Evolutionary conservation across 2,888 invertebrate species (phyloP).

Genomic region (Caenorhabditis auriculariae): DNA sequence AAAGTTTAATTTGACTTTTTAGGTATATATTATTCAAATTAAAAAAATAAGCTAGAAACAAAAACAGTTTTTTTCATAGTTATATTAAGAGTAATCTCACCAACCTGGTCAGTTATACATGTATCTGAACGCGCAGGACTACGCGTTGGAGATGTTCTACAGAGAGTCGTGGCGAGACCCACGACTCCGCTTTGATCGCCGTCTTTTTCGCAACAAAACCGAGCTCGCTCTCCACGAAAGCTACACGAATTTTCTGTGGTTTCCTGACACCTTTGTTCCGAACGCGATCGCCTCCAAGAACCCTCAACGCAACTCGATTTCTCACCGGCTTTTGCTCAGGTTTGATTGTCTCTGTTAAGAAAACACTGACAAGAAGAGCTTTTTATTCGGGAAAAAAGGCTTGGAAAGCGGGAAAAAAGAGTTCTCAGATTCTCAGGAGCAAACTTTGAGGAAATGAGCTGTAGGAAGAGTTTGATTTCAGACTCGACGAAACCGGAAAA

Average conservation of each 20-base stretch:
- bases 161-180: conserved; percentile 59
- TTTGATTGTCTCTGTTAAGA: neutral
- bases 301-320: conserved; percentile 57
- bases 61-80: too few relatives aligned
- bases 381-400: neutral
- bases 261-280: conserved; percentile 58
- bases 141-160: conserved; percentile 59
- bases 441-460: neutral
- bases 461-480: neutral
- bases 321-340: conserved; percentile 56
- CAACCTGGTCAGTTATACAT: too few relatives aligned
- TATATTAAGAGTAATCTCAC: too few relatives aligned
- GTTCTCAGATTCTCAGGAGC: neutral
- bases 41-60: too few relatives aligned
- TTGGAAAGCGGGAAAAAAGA: conserved; percentile 6
- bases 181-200: conserved; percentile 48
- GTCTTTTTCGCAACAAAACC: conserved; percentile 56
- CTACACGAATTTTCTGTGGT: conserved; percentile 61
- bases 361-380: neutral
- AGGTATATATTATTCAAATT: too few relatives aligned
- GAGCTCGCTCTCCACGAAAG: conserved; percentile 59
- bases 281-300: conserved; percentile 62
- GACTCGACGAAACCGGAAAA: conserved; percentile 47
- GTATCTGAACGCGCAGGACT: too few relatives aligned
- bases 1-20: too few relatives aligned